phyloP scores from a whole-genome alignment of 2,888 invertebrate species.

The Hirtodrosophila trivittata region DNA sequence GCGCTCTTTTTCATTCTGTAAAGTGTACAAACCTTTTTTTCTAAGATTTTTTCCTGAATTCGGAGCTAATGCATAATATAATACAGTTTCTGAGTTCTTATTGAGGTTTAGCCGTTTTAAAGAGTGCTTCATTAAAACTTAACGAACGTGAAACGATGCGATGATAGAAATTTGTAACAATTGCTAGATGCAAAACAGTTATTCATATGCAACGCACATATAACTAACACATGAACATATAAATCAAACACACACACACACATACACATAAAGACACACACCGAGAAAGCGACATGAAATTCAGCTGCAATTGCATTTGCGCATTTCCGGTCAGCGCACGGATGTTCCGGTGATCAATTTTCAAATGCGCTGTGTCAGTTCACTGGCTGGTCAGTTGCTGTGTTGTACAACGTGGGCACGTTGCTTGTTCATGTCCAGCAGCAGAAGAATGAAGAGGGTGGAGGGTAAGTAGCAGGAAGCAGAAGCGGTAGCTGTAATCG shows the following conservation, averaged over 20 bases:
- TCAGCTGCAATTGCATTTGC: slow-evolving; percentile 70
- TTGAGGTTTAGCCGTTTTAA: too few species aligned
- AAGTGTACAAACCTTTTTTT: too few species aligned
- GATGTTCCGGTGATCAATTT: slow-evolving; percentile 79
- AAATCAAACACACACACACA: slow-evolving; percentile 13
- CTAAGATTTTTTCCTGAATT: too few species aligned
- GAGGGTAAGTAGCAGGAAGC: background rate
- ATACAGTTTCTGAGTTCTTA: too few species aligned
- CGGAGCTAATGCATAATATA: too few species aligned
- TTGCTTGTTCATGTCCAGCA: slow-evolving; percentile 17
- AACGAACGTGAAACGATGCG: too few species aligned
- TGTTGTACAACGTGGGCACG: slow-evolving; percentile 30
- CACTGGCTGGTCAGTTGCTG: slow-evolving; percentile 63
- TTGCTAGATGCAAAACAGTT: slow-evolving; percentile 47
- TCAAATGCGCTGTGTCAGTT: slow-evolving; percentile 75
- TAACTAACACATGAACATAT: slow-evolving; percentile 8
- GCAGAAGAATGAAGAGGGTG: background rate
- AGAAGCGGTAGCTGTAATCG: slow-evolving; percentile 28
- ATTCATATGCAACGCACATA: slow-evolving; percentile 39
- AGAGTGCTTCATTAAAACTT: too few species aligned
- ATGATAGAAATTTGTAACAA: too few species aligned
- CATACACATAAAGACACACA: slow-evolving; percentile 3
- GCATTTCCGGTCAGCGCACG: slow-evolving; percentile 77
- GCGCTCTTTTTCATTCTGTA: too few species aligned
- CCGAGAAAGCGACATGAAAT: slow-evolving; percentile 18